A percentile compares a stretch with the other conserved stretches of the same genome.
Conservation (phyloP, 2,797 vertebrate genomes). For the Anguilla megastoma region DNA sequence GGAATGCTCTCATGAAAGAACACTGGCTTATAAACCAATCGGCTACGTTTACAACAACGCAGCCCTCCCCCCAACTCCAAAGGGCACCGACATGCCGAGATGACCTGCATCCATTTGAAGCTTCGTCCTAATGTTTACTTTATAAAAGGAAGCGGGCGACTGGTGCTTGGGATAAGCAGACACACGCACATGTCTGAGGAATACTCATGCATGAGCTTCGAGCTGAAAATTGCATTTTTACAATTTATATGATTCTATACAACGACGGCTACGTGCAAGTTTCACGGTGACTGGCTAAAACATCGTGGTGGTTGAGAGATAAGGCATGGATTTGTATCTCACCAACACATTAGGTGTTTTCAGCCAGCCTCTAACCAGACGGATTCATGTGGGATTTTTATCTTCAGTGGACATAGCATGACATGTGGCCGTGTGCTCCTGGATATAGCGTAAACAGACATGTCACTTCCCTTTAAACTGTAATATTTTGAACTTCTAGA, state of each 20-base stretch:
- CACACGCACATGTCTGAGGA: background rate
- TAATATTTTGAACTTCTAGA: conserved; percentile 23
- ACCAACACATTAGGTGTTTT: background rate
- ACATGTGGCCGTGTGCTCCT: background rate
- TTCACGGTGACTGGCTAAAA: background rate
- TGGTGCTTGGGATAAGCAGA: background rate
- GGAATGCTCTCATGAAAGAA: background rate
- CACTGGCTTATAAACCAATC: background rate
- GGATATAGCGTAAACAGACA: background rate
- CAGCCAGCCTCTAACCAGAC: background rate
- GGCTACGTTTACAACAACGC: background rate
- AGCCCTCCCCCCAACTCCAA: background rate
- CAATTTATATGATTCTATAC: background rate
- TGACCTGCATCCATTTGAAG: conserved; percentile 3
- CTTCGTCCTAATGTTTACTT: conserved; percentile 1
- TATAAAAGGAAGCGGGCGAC: background rate
- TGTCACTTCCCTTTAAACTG: background rate
- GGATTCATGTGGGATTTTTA: background rate
- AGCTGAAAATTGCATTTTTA: background rate
- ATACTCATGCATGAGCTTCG: background rate
- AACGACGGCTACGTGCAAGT: background rate
- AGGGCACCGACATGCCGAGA: background rate
- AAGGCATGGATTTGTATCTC: background rate
- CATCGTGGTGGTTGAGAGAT: background rate
- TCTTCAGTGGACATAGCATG: background rate